Conservation (phyloP, 2,797 vertebrate genomes). For the Sebastolobus altivelis region DNA sequence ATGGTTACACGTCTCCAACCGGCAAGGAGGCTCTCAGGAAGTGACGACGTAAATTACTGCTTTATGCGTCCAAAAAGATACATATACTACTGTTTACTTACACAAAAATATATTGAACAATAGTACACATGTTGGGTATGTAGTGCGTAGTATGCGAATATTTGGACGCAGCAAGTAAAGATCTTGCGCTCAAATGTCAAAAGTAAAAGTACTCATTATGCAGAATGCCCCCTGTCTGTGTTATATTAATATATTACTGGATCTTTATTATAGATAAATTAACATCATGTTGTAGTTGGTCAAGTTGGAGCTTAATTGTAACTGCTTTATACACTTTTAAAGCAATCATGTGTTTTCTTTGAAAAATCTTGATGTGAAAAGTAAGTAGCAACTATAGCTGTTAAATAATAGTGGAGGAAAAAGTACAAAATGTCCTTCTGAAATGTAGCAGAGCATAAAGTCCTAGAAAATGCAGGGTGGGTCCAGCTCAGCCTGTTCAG, state of each 20-base stretch:
- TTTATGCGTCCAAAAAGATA: no score
- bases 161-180: neutral
- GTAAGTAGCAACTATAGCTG: neutral
- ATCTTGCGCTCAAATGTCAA: neutral
- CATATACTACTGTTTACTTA: no score
- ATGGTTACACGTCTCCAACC: no score
- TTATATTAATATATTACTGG: neutral
- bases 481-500: constrained; percentile 31
- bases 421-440: neutral
- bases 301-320: neutral
- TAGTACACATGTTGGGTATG: no score
- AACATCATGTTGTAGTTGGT: neutral
- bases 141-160: no score
- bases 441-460: neutral
- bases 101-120: no score
- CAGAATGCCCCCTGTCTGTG: neutral
- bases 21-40: no score
- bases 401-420: neutral
- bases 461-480: constrained; percentile 5
- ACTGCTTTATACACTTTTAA: neutral
- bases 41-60: no score
- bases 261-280: neutral
- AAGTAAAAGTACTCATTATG: neutral
- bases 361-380: neutral
- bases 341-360: neutral